These are phyloP conservation scores for Limnothrissa miodon DNA, from an alignment of 2,113 vertebrate species.

Conservation along the genomic window DNA sequence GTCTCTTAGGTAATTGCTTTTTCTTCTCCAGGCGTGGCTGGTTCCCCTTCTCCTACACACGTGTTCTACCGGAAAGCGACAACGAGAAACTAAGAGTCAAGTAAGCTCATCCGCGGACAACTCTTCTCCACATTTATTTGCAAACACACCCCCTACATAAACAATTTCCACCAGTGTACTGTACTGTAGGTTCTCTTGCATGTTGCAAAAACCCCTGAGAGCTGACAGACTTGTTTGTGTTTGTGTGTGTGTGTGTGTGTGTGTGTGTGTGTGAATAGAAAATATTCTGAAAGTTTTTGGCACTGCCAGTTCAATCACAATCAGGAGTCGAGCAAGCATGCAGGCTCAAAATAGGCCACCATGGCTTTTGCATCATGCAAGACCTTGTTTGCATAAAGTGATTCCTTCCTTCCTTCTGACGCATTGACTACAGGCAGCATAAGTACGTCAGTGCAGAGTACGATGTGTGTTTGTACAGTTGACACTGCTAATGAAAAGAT, in stretches of 20 bases:
- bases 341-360: not conserved
- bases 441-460: not conserved
- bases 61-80: constrained; percentile 85
- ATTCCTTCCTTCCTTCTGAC: not conserved
- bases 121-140: not conserved
- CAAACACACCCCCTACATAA: not conserved
- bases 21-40: constrained; percentile 84
- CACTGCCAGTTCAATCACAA: constrained; percentile 1
- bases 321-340: not conserved
- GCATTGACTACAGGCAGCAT: not conserved
- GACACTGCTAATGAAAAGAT: not conserved
- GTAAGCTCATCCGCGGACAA: constrained; percentile 66
- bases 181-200: not conserved
- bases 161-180: not conserved
- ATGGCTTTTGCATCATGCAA: not conserved
- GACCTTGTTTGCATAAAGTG: not conserved
- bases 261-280: not conserved
- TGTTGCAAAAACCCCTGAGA: constrained; percentile 2
- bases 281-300: not conserved
- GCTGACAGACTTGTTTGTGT: not conserved
- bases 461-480: not conserved
- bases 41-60: constrained; percentile 98
- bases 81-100: constrained; percentile 84
- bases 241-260: not conserved
- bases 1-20: constrained; percentile 3